A percentile compares a stretch with the other conserved stretches of the same genome.
phyloP scores from a whole-genome alignment of 2,113 vertebrate species.

The Megaleporinus macrocephalus region DNA sequence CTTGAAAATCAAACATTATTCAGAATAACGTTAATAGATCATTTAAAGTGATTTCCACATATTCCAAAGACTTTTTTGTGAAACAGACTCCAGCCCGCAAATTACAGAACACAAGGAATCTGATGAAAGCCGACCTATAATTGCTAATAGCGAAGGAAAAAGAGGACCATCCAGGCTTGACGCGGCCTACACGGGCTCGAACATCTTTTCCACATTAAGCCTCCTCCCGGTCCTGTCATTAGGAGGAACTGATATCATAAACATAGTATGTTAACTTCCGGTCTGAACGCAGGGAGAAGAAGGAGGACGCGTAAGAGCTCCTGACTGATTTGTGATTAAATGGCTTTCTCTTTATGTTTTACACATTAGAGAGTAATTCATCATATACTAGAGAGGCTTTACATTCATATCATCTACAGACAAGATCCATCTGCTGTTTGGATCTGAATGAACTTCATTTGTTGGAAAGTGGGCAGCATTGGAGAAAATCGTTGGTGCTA shows the following conservation, averaged over 20 bases:
- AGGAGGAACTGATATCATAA: conserved; percentile 41
- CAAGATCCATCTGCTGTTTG: conserved; percentile 39
- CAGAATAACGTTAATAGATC: too few relatives aligned
- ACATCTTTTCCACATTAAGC: conserved; percentile 49
- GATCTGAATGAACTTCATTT: conserved; percentile 36
- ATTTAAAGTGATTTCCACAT: conserved; percentile 23
- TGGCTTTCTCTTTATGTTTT: conserved; percentile 30
- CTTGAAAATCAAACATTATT: too few relatives aligned
- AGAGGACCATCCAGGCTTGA: background rate
- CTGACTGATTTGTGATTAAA: conserved; percentile 33
- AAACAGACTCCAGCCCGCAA: background rate
- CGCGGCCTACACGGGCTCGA: conserved; percentile 10
- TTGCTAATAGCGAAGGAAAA: background rate
- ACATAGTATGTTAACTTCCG: conserved; percentile 34
- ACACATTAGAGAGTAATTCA: conserved; percentile 36
- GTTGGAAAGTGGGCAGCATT: conserved; percentile 28
- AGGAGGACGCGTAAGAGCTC: background rate
- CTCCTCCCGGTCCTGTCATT: conserved; percentile 21
- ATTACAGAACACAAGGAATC: conserved; percentile 20
- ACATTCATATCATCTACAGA: conserved; percentile 24
- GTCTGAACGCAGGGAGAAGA: conserved; percentile 33
- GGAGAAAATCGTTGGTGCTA: conserved; percentile 25
- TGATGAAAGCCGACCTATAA: conserved; percentile 33
- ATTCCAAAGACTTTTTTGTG: conserved; percentile 44
- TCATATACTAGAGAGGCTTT: conserved; percentile 16